A percentile compares a stretch with the other conserved stretches of the same genome.
These are phyloP conservation scores for Chionoecetes opilio DNA, from an alignment of 1,140 invertebrate genomes.

Conservation along the genomic window DNA sequence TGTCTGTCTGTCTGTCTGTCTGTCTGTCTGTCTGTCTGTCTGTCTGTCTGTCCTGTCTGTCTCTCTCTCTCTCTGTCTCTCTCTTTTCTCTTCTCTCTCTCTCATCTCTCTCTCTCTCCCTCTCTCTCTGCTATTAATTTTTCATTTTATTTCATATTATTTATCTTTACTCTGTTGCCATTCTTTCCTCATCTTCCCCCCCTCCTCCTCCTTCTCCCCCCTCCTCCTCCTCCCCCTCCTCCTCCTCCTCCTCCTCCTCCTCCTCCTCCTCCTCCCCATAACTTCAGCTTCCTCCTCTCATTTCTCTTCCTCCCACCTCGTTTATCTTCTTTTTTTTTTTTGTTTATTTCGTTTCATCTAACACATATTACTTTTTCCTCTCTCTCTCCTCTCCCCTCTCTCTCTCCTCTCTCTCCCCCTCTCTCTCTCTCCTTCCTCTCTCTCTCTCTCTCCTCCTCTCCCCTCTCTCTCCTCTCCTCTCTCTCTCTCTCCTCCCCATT, in stretches of 20 bases:
- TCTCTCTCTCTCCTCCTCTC: no score
- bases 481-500: no score
- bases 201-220: no score
- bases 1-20: not conserved
- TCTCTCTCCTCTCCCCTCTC: not conserved
- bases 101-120: no score
- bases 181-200: no score
- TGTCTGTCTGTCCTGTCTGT: not conserved
- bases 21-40: not conserved
- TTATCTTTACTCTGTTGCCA: no score
- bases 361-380: not conserved
- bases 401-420: not conserved
- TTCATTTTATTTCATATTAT: no score
- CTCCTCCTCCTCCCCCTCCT: no score
- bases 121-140: no score
- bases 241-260: no score
- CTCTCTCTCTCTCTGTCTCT: not conserved
- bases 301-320: not conserved
- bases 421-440: not conserved
- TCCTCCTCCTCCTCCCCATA: not conserved
- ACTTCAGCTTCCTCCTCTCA: no score
- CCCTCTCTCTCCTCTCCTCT: no score
- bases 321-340: not conserved
- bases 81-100: not conserved
- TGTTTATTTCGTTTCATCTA: not conserved